A percentile compares a stretch with the other conserved stretches of the same genome.
These are phyloP conservation scores for Petrocephalus microphthalmus DNA, from an alignment of 2,113 vertebrate genomes.

Conservation along the genomic window DNA sequence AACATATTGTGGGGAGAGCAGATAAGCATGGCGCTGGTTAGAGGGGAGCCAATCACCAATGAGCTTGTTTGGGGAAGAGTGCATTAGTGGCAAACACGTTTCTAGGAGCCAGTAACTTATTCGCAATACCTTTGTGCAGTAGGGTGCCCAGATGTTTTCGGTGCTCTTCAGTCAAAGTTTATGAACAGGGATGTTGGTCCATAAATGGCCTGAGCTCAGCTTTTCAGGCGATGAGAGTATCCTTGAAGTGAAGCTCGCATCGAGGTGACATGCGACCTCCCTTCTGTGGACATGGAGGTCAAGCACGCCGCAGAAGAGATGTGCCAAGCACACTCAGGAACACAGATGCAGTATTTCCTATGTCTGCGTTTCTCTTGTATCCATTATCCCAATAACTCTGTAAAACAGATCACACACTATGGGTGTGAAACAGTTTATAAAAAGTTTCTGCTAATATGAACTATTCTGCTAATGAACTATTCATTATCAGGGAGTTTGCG, in stretches of 20 bases:
- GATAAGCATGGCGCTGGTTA: neutral
- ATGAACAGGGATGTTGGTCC: neutral
- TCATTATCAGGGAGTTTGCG: neutral
- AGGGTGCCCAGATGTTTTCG: neutral
- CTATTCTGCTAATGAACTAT: neutral
- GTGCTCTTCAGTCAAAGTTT: neutral
- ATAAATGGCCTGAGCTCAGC: neutral
- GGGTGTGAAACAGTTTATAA: neutral
- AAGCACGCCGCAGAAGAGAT: neutral
- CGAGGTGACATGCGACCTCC: neutral
- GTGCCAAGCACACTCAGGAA: neutral
- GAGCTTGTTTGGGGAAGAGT: neutral
- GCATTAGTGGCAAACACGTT: neutral
- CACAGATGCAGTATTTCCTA: neutral
- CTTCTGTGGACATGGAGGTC: neutral
- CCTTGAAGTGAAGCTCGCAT: neutral
- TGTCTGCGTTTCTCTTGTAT: neutral
- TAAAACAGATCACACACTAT: neutral
- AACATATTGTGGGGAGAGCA: neutral
- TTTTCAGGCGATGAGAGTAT: neutral
- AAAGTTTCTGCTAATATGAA: neutral
- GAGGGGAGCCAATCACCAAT: neutral
- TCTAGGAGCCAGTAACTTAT: neutral
- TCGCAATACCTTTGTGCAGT: neutral
- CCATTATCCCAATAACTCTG: neutral